phyloP scores from a whole-genome alignment of 1,140 invertebrate species.

The Phymorhynchus buccinoides region DNA sequence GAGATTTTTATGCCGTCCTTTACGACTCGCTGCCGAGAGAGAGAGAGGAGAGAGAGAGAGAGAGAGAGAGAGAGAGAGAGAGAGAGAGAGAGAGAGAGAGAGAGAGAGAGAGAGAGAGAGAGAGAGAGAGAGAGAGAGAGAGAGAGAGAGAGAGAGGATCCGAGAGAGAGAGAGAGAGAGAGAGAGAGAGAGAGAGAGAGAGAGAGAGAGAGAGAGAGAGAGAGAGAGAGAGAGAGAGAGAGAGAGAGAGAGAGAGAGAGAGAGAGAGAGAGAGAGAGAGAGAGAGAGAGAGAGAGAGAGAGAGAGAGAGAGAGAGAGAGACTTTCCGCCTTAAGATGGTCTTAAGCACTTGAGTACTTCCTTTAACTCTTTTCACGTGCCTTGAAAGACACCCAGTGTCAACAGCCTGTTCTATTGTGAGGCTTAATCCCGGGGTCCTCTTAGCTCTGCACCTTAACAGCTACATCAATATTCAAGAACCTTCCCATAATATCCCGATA shows the following conservation, averaged over 20 bases:
- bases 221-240: not conserved
- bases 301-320: not conserved
- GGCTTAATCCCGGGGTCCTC: not conserved
- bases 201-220: not conserved
- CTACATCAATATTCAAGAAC: not conserved
- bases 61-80: not conserved
- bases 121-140: not conserved
- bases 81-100: not conserved
- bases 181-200: not conserved
- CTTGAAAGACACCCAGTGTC: not conserved
- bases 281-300: not conserved
- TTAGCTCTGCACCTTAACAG: not conserved
- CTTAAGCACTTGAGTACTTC: not conserved
- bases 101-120: not conserved
- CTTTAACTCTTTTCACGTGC: not conserved
- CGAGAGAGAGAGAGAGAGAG: not conserved
- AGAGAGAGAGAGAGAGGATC: not conserved
- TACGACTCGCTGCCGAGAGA: not conserved
- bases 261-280: not conserved
- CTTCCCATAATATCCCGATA: too few species aligned
- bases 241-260: not conserved
- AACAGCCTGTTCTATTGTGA: not conserved
- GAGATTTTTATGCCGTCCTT: not conserved
- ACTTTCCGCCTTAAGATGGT: not conserved
- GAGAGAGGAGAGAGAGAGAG: not conserved